These are phyloP conservation scores for Scalopus aquaticus DNA, from an alignment of 2,113 vertebrate species.

Conservation along the genomic window DNA sequence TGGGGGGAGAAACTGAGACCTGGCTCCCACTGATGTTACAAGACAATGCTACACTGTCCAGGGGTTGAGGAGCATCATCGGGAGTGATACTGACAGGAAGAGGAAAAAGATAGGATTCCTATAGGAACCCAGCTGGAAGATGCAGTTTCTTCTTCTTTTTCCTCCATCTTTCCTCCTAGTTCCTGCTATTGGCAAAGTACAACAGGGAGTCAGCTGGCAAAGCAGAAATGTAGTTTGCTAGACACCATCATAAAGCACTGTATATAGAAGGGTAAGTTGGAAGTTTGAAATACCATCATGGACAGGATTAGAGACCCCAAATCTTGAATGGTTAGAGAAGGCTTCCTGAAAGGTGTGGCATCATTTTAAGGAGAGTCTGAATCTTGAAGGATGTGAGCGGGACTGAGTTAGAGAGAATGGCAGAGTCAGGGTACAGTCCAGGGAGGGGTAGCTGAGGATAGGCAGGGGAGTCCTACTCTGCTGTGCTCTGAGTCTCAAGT, in stretches of 20 bases:
- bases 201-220: neutral
- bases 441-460: too few species aligned
- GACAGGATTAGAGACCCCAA: neutral
- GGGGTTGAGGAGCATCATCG: neutral
- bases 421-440: rapidly evolving
- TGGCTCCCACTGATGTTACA: neutral
- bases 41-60: too few species aligned
- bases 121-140: neutral
- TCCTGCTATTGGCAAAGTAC: neutral
- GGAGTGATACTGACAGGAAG: neutral
- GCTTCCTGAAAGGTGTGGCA: neutral
- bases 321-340: neutral
- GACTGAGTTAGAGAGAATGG: neutral
- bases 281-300: neutral
- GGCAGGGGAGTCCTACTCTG: neutral
- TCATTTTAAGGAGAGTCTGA: neutral
- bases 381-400: neutral
- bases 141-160: neutral
- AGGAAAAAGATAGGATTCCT: neutral
- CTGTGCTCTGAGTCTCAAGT: neutral
- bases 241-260: neutral
- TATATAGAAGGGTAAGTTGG: neutral
- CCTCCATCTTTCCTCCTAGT: neutral
- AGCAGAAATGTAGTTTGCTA: neutral
- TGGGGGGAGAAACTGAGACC: neutral